These are phyloP conservation scores for Tinamus major DNA, from an alignment of 2,797 vertebrate genomes.

Conservation along the genomic window DNA sequence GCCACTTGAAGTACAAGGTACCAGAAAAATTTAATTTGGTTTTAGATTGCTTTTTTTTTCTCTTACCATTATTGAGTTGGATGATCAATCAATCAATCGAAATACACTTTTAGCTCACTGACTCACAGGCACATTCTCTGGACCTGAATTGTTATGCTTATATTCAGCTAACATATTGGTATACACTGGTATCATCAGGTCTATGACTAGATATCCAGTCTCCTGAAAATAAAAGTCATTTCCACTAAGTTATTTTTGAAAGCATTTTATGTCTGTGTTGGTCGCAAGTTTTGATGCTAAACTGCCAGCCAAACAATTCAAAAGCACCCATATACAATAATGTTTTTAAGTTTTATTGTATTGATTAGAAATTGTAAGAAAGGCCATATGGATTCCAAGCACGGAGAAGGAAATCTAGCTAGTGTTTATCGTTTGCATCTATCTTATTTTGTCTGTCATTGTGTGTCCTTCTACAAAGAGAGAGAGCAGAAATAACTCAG, in stretches of 20 bases:
- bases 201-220: background rate
- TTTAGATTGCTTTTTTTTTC: constrained; percentile 3
- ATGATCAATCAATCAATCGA: background rate
- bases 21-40: background rate
- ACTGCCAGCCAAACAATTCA: background rate
- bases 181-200: background rate
- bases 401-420: background rate
- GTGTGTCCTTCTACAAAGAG: fast-evolving
- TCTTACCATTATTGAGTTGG: background rate
- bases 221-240: background rate
- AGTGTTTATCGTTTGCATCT: background rate
- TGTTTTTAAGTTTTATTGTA: fast-evolving
- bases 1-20: background rate
- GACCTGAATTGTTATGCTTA: background rate
- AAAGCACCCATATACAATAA: background rate
- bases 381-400: background rate
- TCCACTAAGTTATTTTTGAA: constrained; percentile 13
- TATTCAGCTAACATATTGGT: background rate
- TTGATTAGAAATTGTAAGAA: background rate
- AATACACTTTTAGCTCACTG: constrained; percentile 1
- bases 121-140: background rate
- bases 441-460: background rate
- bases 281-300: background rate
- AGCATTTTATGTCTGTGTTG: background rate
- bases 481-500: background rate